These are phyloP conservation scores for Poliocrania exsul DNA, from an alignment of 2,797 vertebrate species.

Conservation along the genomic window DNA sequence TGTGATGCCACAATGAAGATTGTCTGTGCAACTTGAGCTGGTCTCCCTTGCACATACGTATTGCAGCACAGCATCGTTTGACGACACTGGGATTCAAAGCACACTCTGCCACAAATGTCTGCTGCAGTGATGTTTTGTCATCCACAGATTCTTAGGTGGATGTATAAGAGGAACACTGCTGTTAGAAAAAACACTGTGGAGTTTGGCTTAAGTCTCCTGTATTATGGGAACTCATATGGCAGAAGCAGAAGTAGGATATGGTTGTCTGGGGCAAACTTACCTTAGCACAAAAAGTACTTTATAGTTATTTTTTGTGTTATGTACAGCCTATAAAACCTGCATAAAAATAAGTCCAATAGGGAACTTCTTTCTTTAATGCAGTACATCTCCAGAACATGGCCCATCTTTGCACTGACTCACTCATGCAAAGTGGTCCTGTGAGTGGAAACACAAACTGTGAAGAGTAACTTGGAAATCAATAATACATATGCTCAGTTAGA, in stretches of 20 bases:
- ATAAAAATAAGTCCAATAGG: neutral
- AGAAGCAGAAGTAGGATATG: neutral
- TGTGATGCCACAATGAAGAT: neutral
- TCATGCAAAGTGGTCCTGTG: neutral
- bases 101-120: neutral
- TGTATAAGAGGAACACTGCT: fast-evolving
- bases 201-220: neutral
- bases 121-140: neutral
- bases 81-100: neutral
- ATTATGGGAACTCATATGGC: neutral
- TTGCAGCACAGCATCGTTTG: neutral
- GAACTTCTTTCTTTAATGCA: neutral
- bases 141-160: neutral
- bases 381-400: neutral
- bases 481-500: neutral
- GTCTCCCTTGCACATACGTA: fast-evolving
- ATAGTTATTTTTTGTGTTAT: neutral
- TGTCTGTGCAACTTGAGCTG: neutral
- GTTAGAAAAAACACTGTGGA: neutral
- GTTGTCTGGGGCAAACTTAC: neutral
- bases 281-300: neutral
- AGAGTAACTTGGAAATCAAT: neutral
- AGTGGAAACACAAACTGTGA: neutral
- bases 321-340: neutral
- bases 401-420: neutral